These are phyloP conservation scores for Zaprionus tsacasi DNA, from an alignment of 1,140 invertebrate species.

Conservation along the genomic window DNA sequence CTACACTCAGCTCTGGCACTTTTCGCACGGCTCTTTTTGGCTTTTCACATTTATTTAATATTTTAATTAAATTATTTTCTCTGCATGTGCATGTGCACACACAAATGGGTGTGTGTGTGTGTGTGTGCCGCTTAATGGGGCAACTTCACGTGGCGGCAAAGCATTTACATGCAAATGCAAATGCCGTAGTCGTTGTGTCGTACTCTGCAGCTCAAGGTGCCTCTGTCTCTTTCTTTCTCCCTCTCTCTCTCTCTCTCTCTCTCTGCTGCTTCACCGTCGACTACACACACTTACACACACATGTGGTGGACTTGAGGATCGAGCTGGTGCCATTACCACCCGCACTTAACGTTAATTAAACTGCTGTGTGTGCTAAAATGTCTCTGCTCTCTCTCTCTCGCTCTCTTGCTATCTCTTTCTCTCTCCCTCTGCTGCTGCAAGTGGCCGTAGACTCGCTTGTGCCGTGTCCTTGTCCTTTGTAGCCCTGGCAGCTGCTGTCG, in stretches of 20 bases:
- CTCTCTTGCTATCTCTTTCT: constrained; percentile 49
- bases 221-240: background rate
- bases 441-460: too few species aligned
- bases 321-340: constrained; percentile 72
- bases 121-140: constrained; percentile 67
- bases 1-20: constrained; percentile 47
- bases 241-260: background rate
- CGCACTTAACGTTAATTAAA: constrained; percentile 82
- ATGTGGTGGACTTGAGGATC: constrained; percentile 42
- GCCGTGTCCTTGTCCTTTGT: constrained; percentile 48
- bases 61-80: constrained; percentile 81
- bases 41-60: constrained; percentile 77
- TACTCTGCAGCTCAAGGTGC: constrained; percentile 34
- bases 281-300: constrained; percentile 9
- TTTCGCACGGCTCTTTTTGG: constrained; percentile 49
- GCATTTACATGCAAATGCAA: constrained; percentile 75
- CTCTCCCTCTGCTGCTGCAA: constrained; percentile 8
- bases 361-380: constrained; percentile 81
- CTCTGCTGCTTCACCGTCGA: background rate
- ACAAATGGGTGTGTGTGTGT: constrained; percentile 23
- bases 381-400: constrained; percentile 54
- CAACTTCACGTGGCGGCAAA: constrained; percentile 71
- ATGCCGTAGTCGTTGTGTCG: constrained; percentile 61
- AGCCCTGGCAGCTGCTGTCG: constrained; percentile 74
- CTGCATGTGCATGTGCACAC: constrained; percentile 57